Base-by-base conservation (phyloP, 2,113 vertebrate species). In the Passer montanus region DNA sequence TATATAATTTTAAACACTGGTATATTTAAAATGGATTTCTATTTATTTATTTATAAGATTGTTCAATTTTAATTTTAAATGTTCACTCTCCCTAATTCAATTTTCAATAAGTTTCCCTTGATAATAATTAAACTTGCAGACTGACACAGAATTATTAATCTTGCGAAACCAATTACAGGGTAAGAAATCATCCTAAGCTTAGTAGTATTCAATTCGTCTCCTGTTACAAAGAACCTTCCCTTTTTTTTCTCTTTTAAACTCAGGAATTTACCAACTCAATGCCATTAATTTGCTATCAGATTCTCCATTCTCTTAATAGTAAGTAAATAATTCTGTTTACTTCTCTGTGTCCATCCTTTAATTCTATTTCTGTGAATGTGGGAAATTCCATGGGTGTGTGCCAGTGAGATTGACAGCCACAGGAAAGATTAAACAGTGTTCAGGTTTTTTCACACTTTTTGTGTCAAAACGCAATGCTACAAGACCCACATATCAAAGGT, bases 111-210 rank as follows among this genome's bases (percentile, higher is more conserved):
- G 9, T 89, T 92, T 92, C 83, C 74, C 83, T 73, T 76, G 83
- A 66, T 72, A 92, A 90, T 82, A 94, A 90, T 90, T 95, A 90
- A 86, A 84, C 41, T 84, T 89, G 44, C 62, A 89, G 69, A 87
- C 24, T 90, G 83, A 92, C 30, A 70, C 7, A 89, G 87, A 84
- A 64, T 89, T 80, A 96, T 84, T 92, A 79, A 95, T 90, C 64
- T 91, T 74, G 30, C 73, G 80, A 94, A 96, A 95, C 20, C 50
- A 90, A 89, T 93, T 89, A 93, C 14, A 77, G 78, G 27, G 56
- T 81, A 94, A 96, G 70, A 90, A 94, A 46, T 75, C 59, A 85
- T 73, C 74, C 41, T 47, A 77, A 62, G 64, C 39, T 87, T 17
- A 58, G n/a, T 24, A 79, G 27, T 44, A 74, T 67, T 93, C 31